Base-by-base conservation (phyloP, 1,140 invertebrate genomes). In the Sweltsa coloradensis region DNA sequence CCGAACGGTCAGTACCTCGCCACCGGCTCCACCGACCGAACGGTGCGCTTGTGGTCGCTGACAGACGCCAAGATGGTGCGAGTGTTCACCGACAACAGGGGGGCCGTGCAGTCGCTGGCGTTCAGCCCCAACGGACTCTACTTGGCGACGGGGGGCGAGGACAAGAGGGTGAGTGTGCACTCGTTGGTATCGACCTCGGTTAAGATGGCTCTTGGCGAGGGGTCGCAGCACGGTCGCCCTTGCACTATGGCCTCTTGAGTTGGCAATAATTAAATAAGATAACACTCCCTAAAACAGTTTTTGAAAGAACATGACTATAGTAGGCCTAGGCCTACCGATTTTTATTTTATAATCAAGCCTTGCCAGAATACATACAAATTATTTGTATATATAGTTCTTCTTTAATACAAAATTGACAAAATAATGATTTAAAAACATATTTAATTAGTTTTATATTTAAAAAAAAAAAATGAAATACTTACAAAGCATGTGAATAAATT, bases 1-100 rank as follows among this genome's bases (percentile, higher is more conserved):
- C 85, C 87, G 1, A 89, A 87, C 63, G 76, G 80, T 47, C 74
- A 75, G 53, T 89, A 89, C 58, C 56, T 89, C 49, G 85, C 84
- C 27, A 85, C 82, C 1, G 85, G 83, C 13, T 85, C 85, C 16
- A 69, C 75, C 9, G 85, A 89, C 65, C 78, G 79, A 55, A 79
- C 78, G 21, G 74, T 89, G 43, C 71, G 84, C 23, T 61, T 90
- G 47, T 90, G 85, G 85, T 71, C 68, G 40, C 68, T 80, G 41
- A 66, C 73, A 44, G 75, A 79, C 55, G 76, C 71, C 1, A 72
- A 68, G 56, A 59, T 78, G 47, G 65, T 78, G 3, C 64, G 78
- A 52, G 64, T 78, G 13, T 75, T 79, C 41, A 64, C 71, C 34
- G 80, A 76, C 13, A 74, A 78, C 53, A 64, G 72, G 53, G 76